Evolutionary conservation across 2,113 vertebrate genomes (phyloP).

Genomic region (Lepus americanus): DNA sequence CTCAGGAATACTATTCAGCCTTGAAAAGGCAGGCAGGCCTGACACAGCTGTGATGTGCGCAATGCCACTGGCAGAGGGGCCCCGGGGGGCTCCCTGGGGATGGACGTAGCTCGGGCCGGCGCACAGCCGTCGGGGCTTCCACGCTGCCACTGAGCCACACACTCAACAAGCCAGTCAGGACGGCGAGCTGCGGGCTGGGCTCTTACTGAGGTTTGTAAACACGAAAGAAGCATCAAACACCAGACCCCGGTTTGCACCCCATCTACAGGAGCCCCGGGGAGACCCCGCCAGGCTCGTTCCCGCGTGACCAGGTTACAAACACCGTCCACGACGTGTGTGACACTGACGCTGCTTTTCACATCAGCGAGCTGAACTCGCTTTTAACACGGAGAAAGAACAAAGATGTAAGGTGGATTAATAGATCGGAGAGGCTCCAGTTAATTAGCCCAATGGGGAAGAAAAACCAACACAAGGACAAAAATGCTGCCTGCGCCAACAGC

Average conservation of each 20-base stretch:
- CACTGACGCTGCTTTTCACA: no score
- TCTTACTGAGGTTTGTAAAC: not conserved
- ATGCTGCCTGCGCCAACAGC: not conserved
- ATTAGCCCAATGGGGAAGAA: not conserved
- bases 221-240: not conserved
- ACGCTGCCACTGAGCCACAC: no score
- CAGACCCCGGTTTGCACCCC: no score
- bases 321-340: no score
- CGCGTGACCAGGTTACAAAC: no score
- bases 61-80: no score
- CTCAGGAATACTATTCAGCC: not conserved
- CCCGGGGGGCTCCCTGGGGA: no score
- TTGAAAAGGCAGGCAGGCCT: not conserved
- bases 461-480: not conserved
- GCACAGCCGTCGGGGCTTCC: no score
- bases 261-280: accelerated
- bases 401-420: not conserved
- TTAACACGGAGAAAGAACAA: not conserved
- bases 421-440: not conserved
- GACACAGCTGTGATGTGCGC: no score
- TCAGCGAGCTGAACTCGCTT: not conserved
- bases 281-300: no score
- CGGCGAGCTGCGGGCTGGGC: not conserved
- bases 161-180: no score
- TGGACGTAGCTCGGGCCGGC: no score